Percentiles rank a stretch among this genome's conserved stretches.
phyloP scores from a whole-genome alignment of 2,113 vertebrate genomes.

The Jaculus jaculus region DNA sequence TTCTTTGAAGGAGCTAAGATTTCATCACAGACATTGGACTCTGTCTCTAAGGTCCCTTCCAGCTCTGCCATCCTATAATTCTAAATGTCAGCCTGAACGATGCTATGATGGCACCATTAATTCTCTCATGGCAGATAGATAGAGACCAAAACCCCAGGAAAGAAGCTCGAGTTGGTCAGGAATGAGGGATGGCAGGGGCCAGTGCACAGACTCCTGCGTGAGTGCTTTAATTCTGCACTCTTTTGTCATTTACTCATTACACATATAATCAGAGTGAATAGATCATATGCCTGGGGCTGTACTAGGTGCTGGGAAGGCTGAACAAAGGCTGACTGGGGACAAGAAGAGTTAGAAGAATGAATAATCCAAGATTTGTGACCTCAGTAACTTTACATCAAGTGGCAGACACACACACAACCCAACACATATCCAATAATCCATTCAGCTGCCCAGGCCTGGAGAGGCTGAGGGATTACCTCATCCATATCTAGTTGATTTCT shows the following conservation, averaged over 20 bases:
- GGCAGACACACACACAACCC: neutral
- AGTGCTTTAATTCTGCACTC: neutral
- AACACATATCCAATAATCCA: neutral
- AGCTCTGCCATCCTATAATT: slow-evolving; percentile 49
- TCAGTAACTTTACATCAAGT: neutral
- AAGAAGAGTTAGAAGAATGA: neutral
- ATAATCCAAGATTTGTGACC: neutral
- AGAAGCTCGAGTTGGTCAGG: neutral
- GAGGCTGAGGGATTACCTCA: neutral
- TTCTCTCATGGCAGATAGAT: slow-evolving; percentile 29
- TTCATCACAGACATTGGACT: slow-evolving; percentile 5
- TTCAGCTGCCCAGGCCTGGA: neutral
- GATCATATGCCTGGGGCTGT: neutral
- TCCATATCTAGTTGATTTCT: neutral
- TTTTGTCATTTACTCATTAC: slow-evolving; percentile 41
- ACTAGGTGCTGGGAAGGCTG: neutral
- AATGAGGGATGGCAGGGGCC: slow-evolving; percentile 5
- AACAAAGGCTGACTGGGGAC: neutral
- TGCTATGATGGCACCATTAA: neutral
- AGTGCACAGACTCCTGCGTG: neutral
- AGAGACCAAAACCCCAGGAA: slow-evolving; percentile 30
- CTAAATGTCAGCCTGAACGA: slow-evolving; percentile 6
- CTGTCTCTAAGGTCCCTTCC: neutral
- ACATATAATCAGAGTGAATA: neutral
- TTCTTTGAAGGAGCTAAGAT: slow-evolving; percentile 39